Evolutionary conservation across 2,888 invertebrate species (phyloP).

Genomic region (Metalampra italica): DNA sequence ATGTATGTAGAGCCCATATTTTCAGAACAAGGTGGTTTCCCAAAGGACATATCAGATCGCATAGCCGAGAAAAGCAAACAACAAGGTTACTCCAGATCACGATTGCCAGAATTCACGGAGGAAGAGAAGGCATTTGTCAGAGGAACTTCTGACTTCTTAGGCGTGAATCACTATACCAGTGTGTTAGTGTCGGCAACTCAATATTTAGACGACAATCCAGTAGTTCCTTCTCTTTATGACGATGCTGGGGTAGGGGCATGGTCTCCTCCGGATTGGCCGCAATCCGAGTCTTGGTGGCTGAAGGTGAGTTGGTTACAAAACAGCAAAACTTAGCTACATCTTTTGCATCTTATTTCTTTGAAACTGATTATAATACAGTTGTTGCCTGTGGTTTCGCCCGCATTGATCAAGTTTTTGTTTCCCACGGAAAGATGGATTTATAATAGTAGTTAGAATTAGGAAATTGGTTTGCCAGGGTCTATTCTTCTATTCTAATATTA

Average conservation of each 20-base stretch:
- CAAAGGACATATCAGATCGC: slow-evolving; percentile 51
- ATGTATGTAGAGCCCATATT: slow-evolving; percentile 66
- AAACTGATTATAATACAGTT: no score
- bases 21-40: slow-evolving; percentile 65
- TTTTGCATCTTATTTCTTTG: no score
- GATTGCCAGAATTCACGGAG: slow-evolving; percentile 36
- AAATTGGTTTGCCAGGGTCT: no score
- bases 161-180: slow-evolving; percentile 13
- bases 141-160: slow-evolving; percentile 47
- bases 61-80: slow-evolving; percentile 48
- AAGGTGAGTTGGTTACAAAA: slow-evolving; percentile 26
- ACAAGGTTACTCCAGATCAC: slow-evolving; percentile 36
- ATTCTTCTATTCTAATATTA: no score
- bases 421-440: no score
- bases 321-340: no score
- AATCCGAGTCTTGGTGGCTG: slow-evolving; percentile 45
- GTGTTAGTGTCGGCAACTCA: slow-evolving; percentile 30
- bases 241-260: slow-evolving; percentile 32
- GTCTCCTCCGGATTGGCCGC: slow-evolving; percentile 35
- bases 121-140: slow-evolving; percentile 37
- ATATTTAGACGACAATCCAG: slow-evolving; percentile 14
- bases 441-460: no score
- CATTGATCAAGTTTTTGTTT: no score
- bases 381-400: no score
- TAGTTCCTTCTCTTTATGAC: slow-evolving; percentile 35